Evolutionary conservation across 1,140 invertebrate genomes (phyloP), one percentile per base, ranked within the genome.

Genomic region (Ephestia elutella): DNA sequence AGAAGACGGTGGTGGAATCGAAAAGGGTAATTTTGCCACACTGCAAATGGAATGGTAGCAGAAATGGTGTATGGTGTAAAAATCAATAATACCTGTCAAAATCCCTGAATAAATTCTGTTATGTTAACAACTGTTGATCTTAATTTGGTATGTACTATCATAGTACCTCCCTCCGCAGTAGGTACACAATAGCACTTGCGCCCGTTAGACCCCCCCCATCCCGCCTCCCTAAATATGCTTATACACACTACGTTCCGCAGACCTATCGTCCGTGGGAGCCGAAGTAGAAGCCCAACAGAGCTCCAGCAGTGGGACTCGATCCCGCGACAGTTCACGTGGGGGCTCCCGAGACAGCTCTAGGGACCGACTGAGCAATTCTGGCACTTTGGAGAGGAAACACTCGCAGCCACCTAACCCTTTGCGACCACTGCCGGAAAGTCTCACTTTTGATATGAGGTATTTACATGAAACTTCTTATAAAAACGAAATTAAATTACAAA

Each of bases 401-500:
- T 60, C 62, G 10, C 80, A 83, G 48, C 82, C 80, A 17, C 73
- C 77, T 5, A 77, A 78, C 9, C 91, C 92, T 1, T 73, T 96
- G 19, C 90, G 92, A 60, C 93, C 95, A 0, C 82, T 98, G 38
- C 96, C 97, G 0, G 93, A 95, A 64, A 96, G 95, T 11, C 87
- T 98, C 13, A 93, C 95, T 13, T 96, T 96, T 85, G 97, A 98
- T 89, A 96, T 98, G 89, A 94, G 93, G 95, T 96, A 44, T 38
- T 1, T 15, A 15, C 7, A 44, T 9, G 49, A 54, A 49, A 13
- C 9, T 59, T 15, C 15, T 15, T 44, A 44, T 15, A n/a, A 44
- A 44, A 5, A n/a, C 2, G 38, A 38, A 38, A 4, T 7, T 7
- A 2, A 13, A 44, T 15, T 15, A 44, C n/a, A 44, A 38, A 44